Evolutionary conservation across 2,888 invertebrate genomes (phyloP).

Genomic region (Acleris sparsana): DNA sequence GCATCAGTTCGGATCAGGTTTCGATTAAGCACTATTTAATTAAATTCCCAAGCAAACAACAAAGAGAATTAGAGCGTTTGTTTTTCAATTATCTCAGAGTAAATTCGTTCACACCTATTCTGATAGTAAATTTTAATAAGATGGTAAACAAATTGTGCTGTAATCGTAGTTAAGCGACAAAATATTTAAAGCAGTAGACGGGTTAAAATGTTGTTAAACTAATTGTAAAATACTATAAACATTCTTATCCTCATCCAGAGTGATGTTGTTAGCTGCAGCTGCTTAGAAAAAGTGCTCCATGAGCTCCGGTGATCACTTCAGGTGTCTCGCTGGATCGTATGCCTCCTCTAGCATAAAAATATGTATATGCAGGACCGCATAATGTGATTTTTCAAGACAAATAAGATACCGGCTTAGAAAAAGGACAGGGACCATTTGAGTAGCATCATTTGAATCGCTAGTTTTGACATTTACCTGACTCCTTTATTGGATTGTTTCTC

Average conservation of each 20-base stretch:
- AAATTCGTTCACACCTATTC: slow-evolving; percentile 13
- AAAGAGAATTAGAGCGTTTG: slow-evolving; percentile 20
- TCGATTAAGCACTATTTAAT: slow-evolving; percentile 18
- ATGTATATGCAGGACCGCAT: too few species aligned
- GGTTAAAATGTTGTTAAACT: too few species aligned
- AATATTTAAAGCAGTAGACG: neutral
- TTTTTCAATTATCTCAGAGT: slow-evolving; percentile 21
- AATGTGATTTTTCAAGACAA: too few species aligned
- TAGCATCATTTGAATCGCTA: too few species aligned
- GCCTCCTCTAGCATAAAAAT: too few species aligned
- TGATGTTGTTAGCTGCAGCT: neutral
- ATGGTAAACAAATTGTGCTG: neutral
- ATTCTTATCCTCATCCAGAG: neutral
- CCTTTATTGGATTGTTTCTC: too few species aligned
- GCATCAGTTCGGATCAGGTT: neutral
- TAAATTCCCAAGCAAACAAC: slow-evolving; percentile 25
- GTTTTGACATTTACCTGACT: too few species aligned
- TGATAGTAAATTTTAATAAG: slow-evolving; percentile 12
- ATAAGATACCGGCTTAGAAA: too few species aligned
- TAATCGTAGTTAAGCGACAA: neutral
- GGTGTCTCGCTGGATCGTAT: too few species aligned
- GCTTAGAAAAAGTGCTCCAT: too few species aligned
- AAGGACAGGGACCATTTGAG: too few species aligned
- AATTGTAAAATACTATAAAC: neutral
- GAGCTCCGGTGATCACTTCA: too few species aligned